A percentile compares a stretch with the other conserved stretches of the same genome.
phyloP scores from a whole-genome alignment of 1,140 invertebrate genomes.

The Zaprionus gabonicus region DNA sequence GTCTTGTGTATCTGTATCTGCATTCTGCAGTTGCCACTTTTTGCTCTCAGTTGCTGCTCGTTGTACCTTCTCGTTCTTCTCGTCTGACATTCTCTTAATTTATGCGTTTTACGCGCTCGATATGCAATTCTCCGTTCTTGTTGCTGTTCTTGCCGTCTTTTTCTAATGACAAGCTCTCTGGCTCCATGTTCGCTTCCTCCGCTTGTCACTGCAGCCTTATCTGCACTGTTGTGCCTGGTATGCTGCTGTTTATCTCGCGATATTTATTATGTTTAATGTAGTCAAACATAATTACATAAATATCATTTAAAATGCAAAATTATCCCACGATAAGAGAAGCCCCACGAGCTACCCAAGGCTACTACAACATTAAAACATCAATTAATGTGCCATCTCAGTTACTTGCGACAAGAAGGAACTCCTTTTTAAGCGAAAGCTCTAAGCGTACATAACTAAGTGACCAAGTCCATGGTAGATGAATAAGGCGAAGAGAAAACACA shows the following conservation, averaged over 20 bases:
- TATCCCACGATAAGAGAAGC: conserved; percentile 41
- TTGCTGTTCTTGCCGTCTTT: conserved; percentile 18
- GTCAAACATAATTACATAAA: conserved; percentile 54
- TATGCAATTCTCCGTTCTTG: conserved; percentile 50
- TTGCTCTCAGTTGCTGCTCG: conserved; percentile 26
- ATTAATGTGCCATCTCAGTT: conserved; percentile 29
- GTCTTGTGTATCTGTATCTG: conserved; percentile 32
- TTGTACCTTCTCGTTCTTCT: neutral
- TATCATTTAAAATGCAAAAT: conserved; percentile 51
- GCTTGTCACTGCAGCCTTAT: conserved; percentile 23
- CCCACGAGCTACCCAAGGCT: neutral
- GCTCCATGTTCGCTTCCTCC: conserved; percentile 30
- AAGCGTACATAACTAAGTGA: conserved; percentile 22
- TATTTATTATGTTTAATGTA: conserved; percentile 48
- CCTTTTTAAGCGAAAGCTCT: conserved; percentile 20
- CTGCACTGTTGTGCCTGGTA: conserved; percentile 1
- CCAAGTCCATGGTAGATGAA: neutral
- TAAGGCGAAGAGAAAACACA: neutral
- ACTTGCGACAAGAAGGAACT: conserved; percentile 10
- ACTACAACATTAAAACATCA: conserved; percentile 30
- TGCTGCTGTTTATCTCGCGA: conserved; percentile 43
- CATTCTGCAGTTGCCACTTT: conserved; percentile 36
- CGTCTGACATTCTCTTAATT: conserved; percentile 46
- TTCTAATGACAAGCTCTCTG: conserved; percentile 52
- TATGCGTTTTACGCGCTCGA: conserved; percentile 55